A percentile compares a stretch with the other conserved stretches of the same genome.
Conservation (phyloP, 2,888 invertebrate species). For the Dastarcus helophoroides region DNA sequence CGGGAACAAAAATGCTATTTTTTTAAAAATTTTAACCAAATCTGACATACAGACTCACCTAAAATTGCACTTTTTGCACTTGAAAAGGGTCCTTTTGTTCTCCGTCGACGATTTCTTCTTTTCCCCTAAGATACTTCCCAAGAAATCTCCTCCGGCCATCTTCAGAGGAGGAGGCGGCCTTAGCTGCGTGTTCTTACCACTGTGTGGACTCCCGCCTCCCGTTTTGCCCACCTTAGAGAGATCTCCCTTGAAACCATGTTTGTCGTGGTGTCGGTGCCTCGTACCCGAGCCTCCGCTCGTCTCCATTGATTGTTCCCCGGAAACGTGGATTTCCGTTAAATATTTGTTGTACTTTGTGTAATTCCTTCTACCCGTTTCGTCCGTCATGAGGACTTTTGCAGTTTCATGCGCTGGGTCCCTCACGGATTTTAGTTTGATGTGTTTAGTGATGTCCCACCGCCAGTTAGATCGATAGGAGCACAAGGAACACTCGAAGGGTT, state of each 20-base stretch:
- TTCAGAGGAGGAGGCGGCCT: constrained; percentile 46
- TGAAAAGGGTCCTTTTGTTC: constrained; percentile 68
- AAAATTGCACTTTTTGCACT: constrained; percentile 84
- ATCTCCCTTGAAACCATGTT: constrained; percentile 23
- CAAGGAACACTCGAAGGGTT: constrained; percentile 89
- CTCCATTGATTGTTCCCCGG: constrained; percentile 29
- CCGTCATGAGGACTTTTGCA: constrained; percentile 79
- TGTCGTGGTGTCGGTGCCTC: constrained; percentile 26
- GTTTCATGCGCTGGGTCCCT: constrained; percentile 71
- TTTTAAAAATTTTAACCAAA: too few species aligned
- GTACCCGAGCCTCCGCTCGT: constrained; percentile 36
- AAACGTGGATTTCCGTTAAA: constrained; percentile 48
- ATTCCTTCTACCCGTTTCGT: constrained; percentile 81
- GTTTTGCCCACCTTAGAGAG: constrained; percentile 23
- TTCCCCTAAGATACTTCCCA: constrained; percentile 28
- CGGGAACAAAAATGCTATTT: too few species aligned
- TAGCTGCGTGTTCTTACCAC: constrained; percentile 21
- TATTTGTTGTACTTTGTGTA: constrained; percentile 90
- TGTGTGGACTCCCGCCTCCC: constrained; percentile 18
- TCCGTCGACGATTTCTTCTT: constrained; percentile 41
- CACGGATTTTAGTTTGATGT: constrained; percentile 81
- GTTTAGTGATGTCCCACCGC: constrained; percentile 95
- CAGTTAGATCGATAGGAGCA: constrained; percentile 92
- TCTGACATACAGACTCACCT: constrained; percentile 55
- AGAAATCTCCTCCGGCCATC: constrained; percentile 43